phyloP scores from a whole-genome alignment of 30 jellyfish, hydroid and myxozoan species.

The Hydractinia echinata region DNA sequence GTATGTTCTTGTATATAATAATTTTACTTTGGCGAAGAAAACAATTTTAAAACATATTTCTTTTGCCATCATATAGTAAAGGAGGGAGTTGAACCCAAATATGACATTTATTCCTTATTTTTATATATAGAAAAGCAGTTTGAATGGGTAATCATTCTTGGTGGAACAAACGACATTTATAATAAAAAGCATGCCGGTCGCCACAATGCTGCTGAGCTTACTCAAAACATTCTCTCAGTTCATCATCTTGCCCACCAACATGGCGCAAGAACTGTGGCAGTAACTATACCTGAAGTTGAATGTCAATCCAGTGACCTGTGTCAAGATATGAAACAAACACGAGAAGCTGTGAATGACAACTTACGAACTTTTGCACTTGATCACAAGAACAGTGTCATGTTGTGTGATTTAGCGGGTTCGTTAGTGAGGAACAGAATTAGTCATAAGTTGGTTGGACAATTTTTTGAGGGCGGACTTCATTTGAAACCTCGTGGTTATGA shows the following conservation, averaged over 20 bases:
- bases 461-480: conserved; percentile 95
- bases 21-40: too few relatives aligned
- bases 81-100: background rate
- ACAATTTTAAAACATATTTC: too few relatives aligned
- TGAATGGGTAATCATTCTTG: conserved; percentile 85
- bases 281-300: conserved; percentile 79
- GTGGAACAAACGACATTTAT: conserved; percentile 93
- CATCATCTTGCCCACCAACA: conserved; percentile 85
- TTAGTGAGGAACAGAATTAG: conserved; percentile 51
- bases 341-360: conserved; percentile 71
- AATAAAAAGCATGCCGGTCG: conserved; percentile 62
- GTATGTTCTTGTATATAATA: too few relatives aligned
- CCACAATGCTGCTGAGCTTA: conserved; percentile 50
- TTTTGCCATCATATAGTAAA: too few relatives aligned
- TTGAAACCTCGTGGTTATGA: conserved; percentile 90
- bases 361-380: conserved; percentile 58
- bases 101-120: background rate
- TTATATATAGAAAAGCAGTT: conserved; percentile 47
- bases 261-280: conserved; percentile 74
- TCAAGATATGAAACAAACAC: conserved; percentile 74
- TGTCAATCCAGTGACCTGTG: conserved; percentile 84
- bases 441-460: conserved; percentile 70
- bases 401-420: conserved; percentile 82
- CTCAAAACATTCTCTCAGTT: conserved; percentile 58
- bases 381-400: conserved; percentile 53